Evolutionary conservation across 2,888 invertebrate genomes (phyloP), one percentile per base, ranked within the genome.

Genomic region (Plagodis pulveraria): DNA sequence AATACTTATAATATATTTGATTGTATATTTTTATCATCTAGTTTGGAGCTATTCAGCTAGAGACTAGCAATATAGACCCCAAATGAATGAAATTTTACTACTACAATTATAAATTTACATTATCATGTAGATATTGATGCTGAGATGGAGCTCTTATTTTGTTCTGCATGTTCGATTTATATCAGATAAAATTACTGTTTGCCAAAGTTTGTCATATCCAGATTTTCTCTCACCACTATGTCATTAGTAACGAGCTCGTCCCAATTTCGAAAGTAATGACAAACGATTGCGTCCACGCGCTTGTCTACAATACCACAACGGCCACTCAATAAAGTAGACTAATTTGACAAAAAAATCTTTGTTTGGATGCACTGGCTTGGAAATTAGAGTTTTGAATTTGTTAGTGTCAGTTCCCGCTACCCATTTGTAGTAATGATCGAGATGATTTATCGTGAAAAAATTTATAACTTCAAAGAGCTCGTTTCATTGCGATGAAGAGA

Each of bases 301-400:
- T 52, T 76, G 66, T 74, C 74, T 43, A 58, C 41, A 49, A 53
- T 45, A 35, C 44, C 73, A 71, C 70, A 71, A 71, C 55, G 32
- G 11, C 38, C 33, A 42, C 65, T 73, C 73, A 70, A 77, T 77
- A 77, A 71, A 74, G 70, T 70, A 73, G 73, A 77, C 75, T 79
- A 80, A 84, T 81, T 80, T 77, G 75, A 80, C 70, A 70, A 79
- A 79, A 80, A 80, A 65, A 71, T 78, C 62, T 63, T 66, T 58
- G 69, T 78, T 73, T 72, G 65, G 76, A 78, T 64, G 70, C 64
- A 70, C 66, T 63, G 67, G n/a, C 69, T 71, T 59, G 70, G 76
- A 56, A 73, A 77, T 80, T 74, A 73, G 44, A 74, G 57, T 73
- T 73, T 73, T 63, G 70, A 74, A 80, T 81, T 76, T 77, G 75